Percentiles rank a stretch among this genome's conserved stretches.
Conservation (phyloP, 1,140 invertebrate species). For the Cyrtorhinus lividipennis region DNA sequence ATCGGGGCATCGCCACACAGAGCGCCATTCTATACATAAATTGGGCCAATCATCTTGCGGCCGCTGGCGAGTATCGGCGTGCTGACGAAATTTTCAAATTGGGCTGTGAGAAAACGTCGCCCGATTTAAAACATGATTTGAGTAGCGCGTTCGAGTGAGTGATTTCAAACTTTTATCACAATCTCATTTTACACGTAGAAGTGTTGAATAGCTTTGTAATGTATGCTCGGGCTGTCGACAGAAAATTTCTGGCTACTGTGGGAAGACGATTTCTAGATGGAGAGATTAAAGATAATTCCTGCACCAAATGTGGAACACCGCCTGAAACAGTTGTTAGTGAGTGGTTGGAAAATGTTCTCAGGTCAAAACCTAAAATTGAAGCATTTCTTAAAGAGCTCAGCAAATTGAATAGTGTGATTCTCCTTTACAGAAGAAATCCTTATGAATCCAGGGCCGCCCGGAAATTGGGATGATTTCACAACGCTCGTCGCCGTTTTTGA, state of each 20-base stretch:
- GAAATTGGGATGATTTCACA: not conserved
- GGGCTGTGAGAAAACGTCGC: not conserved
- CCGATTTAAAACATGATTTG: not conserved
- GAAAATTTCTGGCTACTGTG: not conserved
- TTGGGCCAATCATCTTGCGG: not conserved
- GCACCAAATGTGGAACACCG: not conserved
- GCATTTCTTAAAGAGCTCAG: too few relatives aligned
- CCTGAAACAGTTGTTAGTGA: too few relatives aligned
- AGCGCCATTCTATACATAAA: not conserved
- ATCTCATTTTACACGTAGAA: too few relatives aligned
- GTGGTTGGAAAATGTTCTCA: too few relatives aligned
- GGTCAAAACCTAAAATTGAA: too few relatives aligned
- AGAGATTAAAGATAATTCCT: not conserved
- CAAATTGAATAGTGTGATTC: too few relatives aligned
- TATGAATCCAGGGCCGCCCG: not conserved
- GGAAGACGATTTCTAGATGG: not conserved
- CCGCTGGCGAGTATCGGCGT: not conserved
- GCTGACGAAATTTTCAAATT: conserved; percentile 1
- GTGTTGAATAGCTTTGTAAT: too few relatives aligned
- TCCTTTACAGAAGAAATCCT: too few relatives aligned
- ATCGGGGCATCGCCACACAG: not conserved
- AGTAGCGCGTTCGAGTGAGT: not conserved
- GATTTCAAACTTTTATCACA: too few relatives aligned
- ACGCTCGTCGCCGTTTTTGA: not conserved
- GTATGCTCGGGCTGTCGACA: too few relatives aligned